Evolutionary conservation across 2,888 invertebrate genomes (phyloP), one percentile per base, ranked within the genome.

Genomic region (Copidosoma aretas): DNA sequence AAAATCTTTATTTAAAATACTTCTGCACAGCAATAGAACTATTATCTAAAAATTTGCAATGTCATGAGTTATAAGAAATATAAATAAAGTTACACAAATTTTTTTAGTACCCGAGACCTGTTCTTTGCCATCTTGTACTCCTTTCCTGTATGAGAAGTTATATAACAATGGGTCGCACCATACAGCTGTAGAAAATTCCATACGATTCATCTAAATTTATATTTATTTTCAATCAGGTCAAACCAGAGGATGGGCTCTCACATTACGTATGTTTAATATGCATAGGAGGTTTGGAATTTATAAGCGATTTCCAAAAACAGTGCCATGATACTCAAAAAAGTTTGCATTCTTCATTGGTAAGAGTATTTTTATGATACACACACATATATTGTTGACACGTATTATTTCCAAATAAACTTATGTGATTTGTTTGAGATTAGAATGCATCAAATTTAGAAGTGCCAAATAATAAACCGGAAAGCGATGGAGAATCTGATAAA

Each of bases 281-380:
- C 59, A 54, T 78, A 43, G 81, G 77, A 41, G 74, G 78, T 5
- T 64, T 81, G 62, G 80, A 81, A 73, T 81, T 79, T 65, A 58
- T 78, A 8, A 77, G 77, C 17, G 81, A 80, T 39, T 81, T 81
- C 74, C 74, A 78, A 39, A 74, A 74, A 0, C 70, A 73, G 24
- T 81, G 80, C 60, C 78, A 80, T 67, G 67, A 61, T 17, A 77
- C 76, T 14, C 80, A 81, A 67, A 68, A 74, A 54, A 60, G 64
- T 60, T 60, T 77, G 43, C 57, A 56, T 63, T 56, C 60, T 17
- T n/a, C n/a, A 41, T 10, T 15, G 43, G 43, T 46, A 46, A 46
- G 43, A 46, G 12, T 17, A 46, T 3, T 8, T 46, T 46, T 46
- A 46, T 8, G 12, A 22, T 53, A 22, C 17, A 39, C 17, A 39